Conservation (phyloP, 2,113 vertebrate species). For the Ancistrus triradiatus region DNA sequence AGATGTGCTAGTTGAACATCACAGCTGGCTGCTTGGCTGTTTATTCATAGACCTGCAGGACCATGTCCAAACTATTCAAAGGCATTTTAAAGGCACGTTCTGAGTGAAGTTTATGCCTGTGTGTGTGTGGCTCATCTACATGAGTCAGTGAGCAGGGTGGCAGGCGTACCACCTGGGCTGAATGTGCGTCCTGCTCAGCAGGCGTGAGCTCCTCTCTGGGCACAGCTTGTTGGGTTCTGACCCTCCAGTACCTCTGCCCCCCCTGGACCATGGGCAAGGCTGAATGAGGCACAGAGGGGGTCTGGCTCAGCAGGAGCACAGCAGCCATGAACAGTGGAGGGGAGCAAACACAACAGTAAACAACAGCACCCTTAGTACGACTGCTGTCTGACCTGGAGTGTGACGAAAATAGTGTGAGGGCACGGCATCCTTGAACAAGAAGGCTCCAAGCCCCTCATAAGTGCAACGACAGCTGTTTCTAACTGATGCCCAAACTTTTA, state of each 20-base stretch:
- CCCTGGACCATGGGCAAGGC: conserved; percentile 50
- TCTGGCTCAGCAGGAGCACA: conserved; percentile 47
- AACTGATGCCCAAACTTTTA: too few relatives aligned
- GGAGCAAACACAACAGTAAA: conserved; percentile 55
- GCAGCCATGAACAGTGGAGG: conserved; percentile 49
- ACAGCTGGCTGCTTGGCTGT: conserved; percentile 35
- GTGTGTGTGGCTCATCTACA: conserved; percentile 31
- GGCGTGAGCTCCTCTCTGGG: conserved; percentile 41
- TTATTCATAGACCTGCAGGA: conserved; percentile 42
- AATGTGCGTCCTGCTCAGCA: conserved; percentile 34
- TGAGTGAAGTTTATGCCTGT: conserved; percentile 47
- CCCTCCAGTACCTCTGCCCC: conserved; percentile 22
- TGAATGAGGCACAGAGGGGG: conserved; percentile 49
- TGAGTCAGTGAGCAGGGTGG: conserved; percentile 56
- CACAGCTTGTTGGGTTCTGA: conserved; percentile 73
- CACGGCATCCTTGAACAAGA: conserved; percentile 43
- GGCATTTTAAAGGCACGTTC: conserved; percentile 63
- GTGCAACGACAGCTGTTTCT: conserved; percentile 30
- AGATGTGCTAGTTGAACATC: conserved; percentile 29
- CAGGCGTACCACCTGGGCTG: conserved; percentile 61
- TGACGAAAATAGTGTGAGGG: conserved; percentile 57
- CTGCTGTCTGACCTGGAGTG: conserved; percentile 59
- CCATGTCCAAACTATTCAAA: conserved; percentile 51
- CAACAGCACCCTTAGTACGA: conserved; percentile 66
- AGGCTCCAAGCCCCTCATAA: conserved; percentile 46